phyloP scores from a whole-genome alignment of 2,888 invertebrate species.

The Apamea anceps region DNA sequence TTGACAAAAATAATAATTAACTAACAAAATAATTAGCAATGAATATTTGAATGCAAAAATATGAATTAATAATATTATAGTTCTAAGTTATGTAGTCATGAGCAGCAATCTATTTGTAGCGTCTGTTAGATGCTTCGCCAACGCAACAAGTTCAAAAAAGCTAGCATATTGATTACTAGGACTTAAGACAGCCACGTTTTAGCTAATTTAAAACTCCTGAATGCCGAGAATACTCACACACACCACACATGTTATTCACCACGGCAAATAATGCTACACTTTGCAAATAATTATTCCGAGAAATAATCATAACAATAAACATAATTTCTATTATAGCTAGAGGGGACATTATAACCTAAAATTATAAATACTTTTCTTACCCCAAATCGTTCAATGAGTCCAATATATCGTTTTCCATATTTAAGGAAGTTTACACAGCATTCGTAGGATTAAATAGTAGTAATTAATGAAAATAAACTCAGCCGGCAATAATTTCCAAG shows the following conservation, averaged over 20 bases:
- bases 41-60: background rate
- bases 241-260: background rate
- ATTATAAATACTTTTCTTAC: conserved; percentile 80
- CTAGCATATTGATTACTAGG: conserved; percentile 47
- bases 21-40: background rate
- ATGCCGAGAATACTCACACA: background rate
- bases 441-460: conserved; percentile 18
- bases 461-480: conserved; percentile 12
- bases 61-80: no score
- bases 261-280: background rate
- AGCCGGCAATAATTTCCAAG: conserved; percentile 50
- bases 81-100: background rate
- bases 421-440: conserved; percentile 35
- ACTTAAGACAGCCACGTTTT: conserved; percentile 22
- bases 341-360: conserved; percentile 55
- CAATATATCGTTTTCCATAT: conserved; percentile 91
- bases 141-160: conserved; percentile 45
- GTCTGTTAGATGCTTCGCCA: conserved; percentile 37
- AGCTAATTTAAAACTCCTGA: background rate
- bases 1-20: background rate
- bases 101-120: background rate
- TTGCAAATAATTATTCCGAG: background rate
- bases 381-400: conserved; percentile 91
- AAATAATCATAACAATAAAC: conserved; percentile 4
- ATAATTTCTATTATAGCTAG: background rate